phyloP scores from a whole-genome alignment of 1,140 invertebrate genomes.

The Planococcus citri region DNA sequence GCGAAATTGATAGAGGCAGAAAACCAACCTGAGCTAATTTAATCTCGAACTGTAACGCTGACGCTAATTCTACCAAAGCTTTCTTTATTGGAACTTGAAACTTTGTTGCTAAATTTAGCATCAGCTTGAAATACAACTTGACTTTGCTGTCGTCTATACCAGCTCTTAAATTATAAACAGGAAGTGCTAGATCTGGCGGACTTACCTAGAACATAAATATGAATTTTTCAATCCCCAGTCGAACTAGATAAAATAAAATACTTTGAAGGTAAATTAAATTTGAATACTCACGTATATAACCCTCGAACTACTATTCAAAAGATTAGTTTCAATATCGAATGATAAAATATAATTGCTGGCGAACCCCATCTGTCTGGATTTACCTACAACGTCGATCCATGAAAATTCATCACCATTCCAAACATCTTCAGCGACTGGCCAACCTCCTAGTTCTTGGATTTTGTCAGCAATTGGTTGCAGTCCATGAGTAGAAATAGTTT shows the following conservation, averaged over 20 bases:
- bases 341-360: not conserved
- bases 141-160: slow-evolving; percentile 59
- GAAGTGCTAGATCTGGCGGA: not conserved
- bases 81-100: slow-evolving; percentile 60
- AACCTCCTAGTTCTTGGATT: slow-evolving; percentile 64
- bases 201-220: not conserved
- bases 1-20: no score
- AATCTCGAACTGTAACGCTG: slow-evolving; percentile 83
- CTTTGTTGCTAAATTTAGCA: slow-evolving; percentile 71
- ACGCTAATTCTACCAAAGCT: slow-evolving; percentile 57
- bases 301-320: not conserved
- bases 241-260: no score
- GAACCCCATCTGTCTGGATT: slow-evolving; percentile 53
- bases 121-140: slow-evolving; percentile 61
- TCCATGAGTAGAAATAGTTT: slow-evolving; percentile 25
- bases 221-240: not conserved
- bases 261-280: no score
- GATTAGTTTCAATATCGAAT: not conserved
- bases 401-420: slow-evolving; percentile 56
- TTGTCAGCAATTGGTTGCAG: slow-evolving; percentile 29
- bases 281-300: not conserved
- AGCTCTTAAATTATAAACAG: slow-evolving; percentile 55
- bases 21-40: slow-evolving; percentile 61
- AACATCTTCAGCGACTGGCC: slow-evolving; percentile 49
- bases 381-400: slow-evolving; percentile 69